phyloP scores from a whole-genome alignment of 2,888 invertebrate genomes.

The Agriopis marginaria region DNA sequence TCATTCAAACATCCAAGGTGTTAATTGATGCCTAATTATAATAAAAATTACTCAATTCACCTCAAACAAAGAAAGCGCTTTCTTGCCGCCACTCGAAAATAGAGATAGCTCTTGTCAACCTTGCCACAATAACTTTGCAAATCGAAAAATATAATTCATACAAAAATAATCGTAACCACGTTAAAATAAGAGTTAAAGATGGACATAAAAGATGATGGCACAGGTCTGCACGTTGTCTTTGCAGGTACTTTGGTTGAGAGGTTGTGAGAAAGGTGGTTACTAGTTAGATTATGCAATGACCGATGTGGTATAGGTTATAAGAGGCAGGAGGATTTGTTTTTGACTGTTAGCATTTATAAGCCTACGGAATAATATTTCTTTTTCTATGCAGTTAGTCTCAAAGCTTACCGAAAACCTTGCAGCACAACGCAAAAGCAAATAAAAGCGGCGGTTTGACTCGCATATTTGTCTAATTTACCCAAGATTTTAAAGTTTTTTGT shows the following conservation, averaged over 20 bases:
- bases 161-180: conserved; percentile 12
- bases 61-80: conserved; percentile 20
- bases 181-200: conserved; percentile 15
- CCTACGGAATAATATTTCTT: too few species aligned
- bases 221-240: conserved; percentile 7
- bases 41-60: conserved; percentile 22
- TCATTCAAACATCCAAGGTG: conserved; percentile 12
- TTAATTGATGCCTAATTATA: conserved; percentile 19
- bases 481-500: too few species aligned
- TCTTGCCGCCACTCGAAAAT: conserved; percentile 15
- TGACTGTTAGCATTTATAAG: too few species aligned
- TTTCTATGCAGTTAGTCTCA: too few species aligned
- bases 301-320: conserved; percentile 45
- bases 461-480: too few species aligned
- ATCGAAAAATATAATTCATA: neutral
- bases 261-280: conserved; percentile 35
- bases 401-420: too few species aligned
- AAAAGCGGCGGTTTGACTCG: too few species aligned
- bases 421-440: too few species aligned
- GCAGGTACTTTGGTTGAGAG: conserved; percentile 23
- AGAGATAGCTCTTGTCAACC: conserved; percentile 19
- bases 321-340: conserved; percentile 10
- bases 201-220: neutral
- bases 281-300: conserved; percentile 30
- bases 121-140: conserved; percentile 1